Conservation (phyloP, 2,797 vertebrate genomes). For the Clarias pachynema region DNA sequence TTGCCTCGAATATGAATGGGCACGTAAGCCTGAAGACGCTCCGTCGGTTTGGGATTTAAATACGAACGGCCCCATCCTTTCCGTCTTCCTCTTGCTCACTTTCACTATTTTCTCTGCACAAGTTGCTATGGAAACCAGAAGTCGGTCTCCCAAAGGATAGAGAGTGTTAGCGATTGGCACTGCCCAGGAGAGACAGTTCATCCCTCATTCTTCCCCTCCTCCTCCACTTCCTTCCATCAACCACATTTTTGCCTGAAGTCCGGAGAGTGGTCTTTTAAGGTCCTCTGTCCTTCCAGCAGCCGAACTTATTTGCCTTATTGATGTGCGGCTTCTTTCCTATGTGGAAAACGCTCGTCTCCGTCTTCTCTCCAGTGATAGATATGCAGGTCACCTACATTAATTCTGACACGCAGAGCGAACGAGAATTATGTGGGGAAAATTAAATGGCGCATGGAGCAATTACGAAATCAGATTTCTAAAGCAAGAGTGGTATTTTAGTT, state of each 20-base stretch:
- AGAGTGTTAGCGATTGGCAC: constrained; percentile 49
- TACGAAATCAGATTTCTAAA: constrained; percentile 54
- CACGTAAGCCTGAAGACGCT: constrained; percentile 28
- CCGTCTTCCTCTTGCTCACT: constrained; percentile 45
- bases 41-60: constrained; percentile 57
- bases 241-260: constrained; percentile 34
- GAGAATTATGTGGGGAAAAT: constrained; percentile 52
- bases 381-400: constrained; percentile 52
- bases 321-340: constrained; percentile 39
- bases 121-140: constrained; percentile 64
- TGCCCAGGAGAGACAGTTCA: constrained; percentile 56
- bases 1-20: constrained; percentile 14
- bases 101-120: constrained; percentile 49
- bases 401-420: constrained; percentile 42
- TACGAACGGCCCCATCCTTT: constrained; percentile 49
- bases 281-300: constrained; percentile 30
- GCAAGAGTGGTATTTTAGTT: constrained; percentile 50
- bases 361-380: constrained; percentile 43
- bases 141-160: constrained; percentile 59
- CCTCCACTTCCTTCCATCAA: constrained; percentile 32
- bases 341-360: constrained; percentile 32
- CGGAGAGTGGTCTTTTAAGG: constrained; percentile 31
- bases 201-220: constrained; percentile 37
- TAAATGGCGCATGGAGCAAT: constrained; percentile 52
- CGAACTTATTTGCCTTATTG: constrained; percentile 46